Evolutionary conservation across 2,797 vertebrate genomes (phyloP), one percentile per base, ranked within the genome.

Genomic region (Chaunax sp.): DNA sequence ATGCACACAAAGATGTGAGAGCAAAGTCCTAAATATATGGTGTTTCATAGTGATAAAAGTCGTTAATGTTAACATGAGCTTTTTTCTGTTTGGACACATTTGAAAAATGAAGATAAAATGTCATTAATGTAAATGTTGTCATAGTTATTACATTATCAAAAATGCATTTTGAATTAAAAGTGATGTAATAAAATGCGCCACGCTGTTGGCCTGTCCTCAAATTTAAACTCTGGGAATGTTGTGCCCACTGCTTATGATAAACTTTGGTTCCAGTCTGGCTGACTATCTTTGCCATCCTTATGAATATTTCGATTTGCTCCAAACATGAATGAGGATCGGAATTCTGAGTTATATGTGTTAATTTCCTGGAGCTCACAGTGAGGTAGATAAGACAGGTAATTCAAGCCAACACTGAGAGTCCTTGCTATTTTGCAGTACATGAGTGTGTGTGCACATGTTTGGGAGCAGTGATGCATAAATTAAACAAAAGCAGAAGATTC

Each of bases 401-500:
- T 12, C 19, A 9, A 55, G 20, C 20, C 37, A 40, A 25, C 37
- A 40, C 53, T 38, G 52, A 26, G 3, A 40, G 35, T 40, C 19
- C 19, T 58, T 56, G 38, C 43, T 14, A 3, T 62, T 12, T n/a
- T 41, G 28, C 28, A 4, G 9, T 51, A 5, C 64, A 9, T 49
- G 22, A 47, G 28, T 41, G 14, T 61, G n/a, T 47, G 40, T 49
- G 33, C 33, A 11, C 14, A 28, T 46, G 54, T 78, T 50, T 56
- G 44, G 50, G 60, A 38, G 60, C 59, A 58, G 14, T 12, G 20
- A 74, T 72, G 55, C 19, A 60, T 51, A 26, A 68, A 52, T 51
- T 26, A 50, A 41, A 58, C 33, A 19, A 40, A 65, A 47, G 40
- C 35, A 38, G 9, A 40, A 60, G 35, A 75, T 40, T 2, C 56